A percentile compares a stretch with the other conserved stretches of the same genome.
These are phyloP conservation scores for Oreochromis spilurus DNA, from an alignment of 2,113 vertebrate genomes.

Conservation along the genomic window DNA sequence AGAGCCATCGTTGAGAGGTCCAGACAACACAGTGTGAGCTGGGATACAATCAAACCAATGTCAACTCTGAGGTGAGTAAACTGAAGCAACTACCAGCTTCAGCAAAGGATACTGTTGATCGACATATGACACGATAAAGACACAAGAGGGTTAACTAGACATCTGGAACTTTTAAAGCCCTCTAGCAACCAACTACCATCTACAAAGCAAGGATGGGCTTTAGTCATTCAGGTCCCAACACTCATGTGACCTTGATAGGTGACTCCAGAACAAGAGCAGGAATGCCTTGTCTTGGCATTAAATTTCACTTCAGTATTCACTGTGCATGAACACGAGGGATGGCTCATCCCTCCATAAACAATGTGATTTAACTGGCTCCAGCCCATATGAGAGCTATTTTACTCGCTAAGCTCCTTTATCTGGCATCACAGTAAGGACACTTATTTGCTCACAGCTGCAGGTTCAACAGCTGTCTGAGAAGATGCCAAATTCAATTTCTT, in stretches of 20 bases:
- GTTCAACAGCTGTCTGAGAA: not conserved
- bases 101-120: not conserved
- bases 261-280: not conserved
- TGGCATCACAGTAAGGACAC: not conserved
- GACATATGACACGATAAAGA: rapidly evolving
- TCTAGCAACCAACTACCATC: not conserved
- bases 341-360: not conserved
- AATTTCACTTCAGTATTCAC: not conserved
- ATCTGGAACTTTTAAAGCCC: not conserved
- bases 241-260: not conserved
- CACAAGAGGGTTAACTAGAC: not conserved
- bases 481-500: not conserved
- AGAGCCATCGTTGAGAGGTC: not conserved
- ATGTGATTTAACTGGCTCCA: not conserved
- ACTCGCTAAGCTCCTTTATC: not conserved
- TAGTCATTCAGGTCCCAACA: not conserved
- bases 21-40: not conserved
- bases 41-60: rapidly evolving
- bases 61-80: not conserved
- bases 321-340: not conserved
- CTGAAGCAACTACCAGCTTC: not conserved
- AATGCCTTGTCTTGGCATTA: not conserved
- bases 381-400: not conserved
- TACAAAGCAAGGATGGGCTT: not conserved
- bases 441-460: not conserved